Base-by-base conservation (phyloP, 2,888 invertebrate species). In the Crepidodera aurea region DNA sequence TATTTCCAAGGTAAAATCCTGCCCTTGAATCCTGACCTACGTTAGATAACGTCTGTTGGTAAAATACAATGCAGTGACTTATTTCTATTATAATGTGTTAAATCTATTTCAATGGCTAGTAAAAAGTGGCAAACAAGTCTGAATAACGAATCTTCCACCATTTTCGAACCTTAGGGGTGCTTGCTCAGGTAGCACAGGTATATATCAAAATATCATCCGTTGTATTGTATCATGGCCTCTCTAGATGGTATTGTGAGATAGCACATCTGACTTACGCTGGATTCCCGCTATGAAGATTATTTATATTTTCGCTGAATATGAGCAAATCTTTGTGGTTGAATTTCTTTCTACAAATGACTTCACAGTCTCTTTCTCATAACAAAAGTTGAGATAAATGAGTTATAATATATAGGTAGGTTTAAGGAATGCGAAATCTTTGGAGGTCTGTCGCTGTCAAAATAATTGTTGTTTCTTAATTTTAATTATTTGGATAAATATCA, bases 141-240 rank as follows among this genome's bases (percentile, higher is more conserved):
- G 19, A 40, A 54, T 12, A 40, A 40, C 25, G 29, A 42, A 56
- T 32, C 51, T 19, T 62, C 66, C 64, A 56, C 64, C 64, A 64
- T 66, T 65, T 64, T 65, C 53, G 19, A 51, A 64, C 62, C 59
- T 63, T 51, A 68, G 67, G 73, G 74, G 73, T 73, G 72, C 71
- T 67, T 70, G 68, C 70, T 68, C 73, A 75, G 73, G 71, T 74
- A 75, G 69, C 66, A 63, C 66, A 67, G 71, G 69, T 69, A 71
- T 72, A 72, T 70, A 73, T 73, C 71, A 73, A 73, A 71, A 69
- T 69, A 65, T 70, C 68, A 67, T 69, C 67, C 68, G 66, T 72
- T 72, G 69, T 69, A 68, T 65, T 57, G 60, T 66, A 55, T 64
- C 63, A 69, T 67, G 67, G 67, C 51, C 61, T 61, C 64, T 57